A percentile compares a stretch with the other conserved stretches of the same genome.
These are phyloP conservation scores for Thaumetopoea pityocampa DNA, from an alignment of 1,140 invertebrate genomes.

Conservation along the genomic window DNA sequence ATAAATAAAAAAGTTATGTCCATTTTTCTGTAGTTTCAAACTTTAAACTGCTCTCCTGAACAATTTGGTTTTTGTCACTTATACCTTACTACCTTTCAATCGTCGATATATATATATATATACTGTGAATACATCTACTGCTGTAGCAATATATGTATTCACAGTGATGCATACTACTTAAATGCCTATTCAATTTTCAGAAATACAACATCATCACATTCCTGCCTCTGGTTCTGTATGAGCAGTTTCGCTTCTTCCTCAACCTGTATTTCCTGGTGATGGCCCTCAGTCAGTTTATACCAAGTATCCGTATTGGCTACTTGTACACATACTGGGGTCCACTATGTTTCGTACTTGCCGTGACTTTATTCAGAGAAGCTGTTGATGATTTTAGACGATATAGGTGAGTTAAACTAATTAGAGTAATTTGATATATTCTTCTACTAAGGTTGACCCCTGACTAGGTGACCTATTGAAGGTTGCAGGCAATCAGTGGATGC, in stretches of 20 bases:
- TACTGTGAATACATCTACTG: not conserved
- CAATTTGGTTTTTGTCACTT: no score
- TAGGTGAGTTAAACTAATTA: conserved; percentile 38
- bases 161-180: not conserved
- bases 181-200: conserved; percentile 62
- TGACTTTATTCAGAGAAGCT: conserved; percentile 97
- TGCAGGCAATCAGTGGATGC: no score
- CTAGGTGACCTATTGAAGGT: no score
- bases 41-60: no score
- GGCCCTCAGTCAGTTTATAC: conserved; percentile 98
- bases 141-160: not conserved
- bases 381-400: conserved; percentile 96
- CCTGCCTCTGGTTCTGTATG: conserved; percentile 96
- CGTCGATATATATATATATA: no score
- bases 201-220: conserved; percentile 99
- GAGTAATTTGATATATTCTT: not conserved
- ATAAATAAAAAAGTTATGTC: no score
- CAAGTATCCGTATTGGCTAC: conserved; percentile 96
- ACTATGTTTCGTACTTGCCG: conserved; percentile 95
- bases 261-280: conserved; percentile 99
- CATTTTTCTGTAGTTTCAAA: no score
- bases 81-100: no score
- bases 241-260: conserved; percentile 99
- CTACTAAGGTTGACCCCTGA: no score
- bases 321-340: conserved; percentile 99